Evolutionary conservation across 1,140 invertebrate species (phyloP).

Genomic region (Rhagoletis pomonella): DNA sequence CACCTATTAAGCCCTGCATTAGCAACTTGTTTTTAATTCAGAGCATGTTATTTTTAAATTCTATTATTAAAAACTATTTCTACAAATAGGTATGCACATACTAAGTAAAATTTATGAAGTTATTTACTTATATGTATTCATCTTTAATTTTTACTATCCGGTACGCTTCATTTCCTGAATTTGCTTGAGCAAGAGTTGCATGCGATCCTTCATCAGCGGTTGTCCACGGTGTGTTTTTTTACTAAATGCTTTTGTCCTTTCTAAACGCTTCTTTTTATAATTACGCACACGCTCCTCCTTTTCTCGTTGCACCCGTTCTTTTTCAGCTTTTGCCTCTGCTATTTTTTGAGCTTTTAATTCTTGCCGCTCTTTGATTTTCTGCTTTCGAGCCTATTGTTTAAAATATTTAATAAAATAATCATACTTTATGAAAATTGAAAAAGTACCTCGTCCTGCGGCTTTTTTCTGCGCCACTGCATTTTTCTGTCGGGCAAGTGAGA

Average conservation of each 20-base stretch:
- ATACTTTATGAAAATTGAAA: neutral
- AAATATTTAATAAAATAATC: neutral
- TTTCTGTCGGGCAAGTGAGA: neutral
- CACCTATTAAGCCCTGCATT: too few relatives aligned
- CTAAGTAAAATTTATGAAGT: too few relatives aligned
- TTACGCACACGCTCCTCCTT: constrained; percentile 65
- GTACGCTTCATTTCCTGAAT: constrained; percentile 70
- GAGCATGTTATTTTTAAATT: too few relatives aligned
- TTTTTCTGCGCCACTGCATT: constrained; percentile 21
- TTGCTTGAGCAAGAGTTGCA: constrained; percentile 69
- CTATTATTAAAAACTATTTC: too few relatives aligned
- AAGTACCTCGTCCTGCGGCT: constrained; percentile 15
- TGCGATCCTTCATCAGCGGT: constrained; percentile 72
- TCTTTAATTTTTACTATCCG: neutral
- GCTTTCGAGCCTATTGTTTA: neutral
- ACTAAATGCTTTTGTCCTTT: constrained; percentile 68
- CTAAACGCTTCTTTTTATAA: constrained; percentile 69
- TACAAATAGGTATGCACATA: too few relatives aligned
- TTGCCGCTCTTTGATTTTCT: constrained; percentile 52
- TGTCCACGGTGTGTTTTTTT: constrained; percentile 69
- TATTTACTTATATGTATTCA: neutral
- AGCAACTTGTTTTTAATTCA: too few relatives aligned
- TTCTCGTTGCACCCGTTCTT: constrained; percentile 57
- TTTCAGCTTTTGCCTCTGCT: constrained; percentile 50
- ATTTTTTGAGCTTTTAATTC: constrained; percentile 47